Conservation (phyloP, 2,113 vertebrate species). For the Echinops telfairi region DNA sequence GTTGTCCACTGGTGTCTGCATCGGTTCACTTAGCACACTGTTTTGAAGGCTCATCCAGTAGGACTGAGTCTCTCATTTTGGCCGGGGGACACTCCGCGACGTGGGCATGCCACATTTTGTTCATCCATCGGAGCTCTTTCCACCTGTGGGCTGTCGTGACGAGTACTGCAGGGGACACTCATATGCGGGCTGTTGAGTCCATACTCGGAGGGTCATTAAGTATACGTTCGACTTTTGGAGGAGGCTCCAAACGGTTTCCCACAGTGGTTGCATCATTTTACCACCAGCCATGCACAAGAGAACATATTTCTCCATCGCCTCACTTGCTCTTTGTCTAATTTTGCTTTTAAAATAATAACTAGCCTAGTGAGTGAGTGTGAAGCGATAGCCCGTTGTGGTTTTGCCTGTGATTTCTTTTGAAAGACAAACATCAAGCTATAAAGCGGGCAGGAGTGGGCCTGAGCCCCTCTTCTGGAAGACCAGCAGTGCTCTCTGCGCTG, state of each 20-base stretch:
- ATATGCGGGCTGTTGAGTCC: not conserved
- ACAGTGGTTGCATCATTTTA: not conserved
- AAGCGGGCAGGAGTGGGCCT: not conserved
- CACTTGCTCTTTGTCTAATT: not conserved
- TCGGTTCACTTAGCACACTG: not conserved
- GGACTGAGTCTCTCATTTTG: not conserved
- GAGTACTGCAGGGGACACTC: too few relatives aligned
- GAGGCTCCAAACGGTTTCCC: not conserved
- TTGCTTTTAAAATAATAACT: not conserved
- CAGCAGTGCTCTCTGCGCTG: not conserved
- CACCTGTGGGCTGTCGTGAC: not conserved
- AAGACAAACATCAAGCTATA: not conserved
- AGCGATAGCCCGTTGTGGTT: not conserved
- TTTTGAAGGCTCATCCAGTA: not conserved
- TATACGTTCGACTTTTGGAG: not conserved
- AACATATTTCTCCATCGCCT: not conserved
- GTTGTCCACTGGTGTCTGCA: not conserved
- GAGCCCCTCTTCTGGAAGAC: not conserved
- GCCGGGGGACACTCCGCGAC: not conserved
- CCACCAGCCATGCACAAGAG: not conserved
- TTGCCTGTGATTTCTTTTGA: not conserved
- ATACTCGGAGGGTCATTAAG: not conserved
- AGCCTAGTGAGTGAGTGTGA: not conserved
- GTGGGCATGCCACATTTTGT: not conserved
- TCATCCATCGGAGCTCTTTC: not conserved